Percentiles rank a stretch among this genome's conserved stretches.
These are phyloP conservation scores for Drosophila aff. DNA, from an alignment of 1,140 invertebrate species.

Conservation along the genomic window DNA sequence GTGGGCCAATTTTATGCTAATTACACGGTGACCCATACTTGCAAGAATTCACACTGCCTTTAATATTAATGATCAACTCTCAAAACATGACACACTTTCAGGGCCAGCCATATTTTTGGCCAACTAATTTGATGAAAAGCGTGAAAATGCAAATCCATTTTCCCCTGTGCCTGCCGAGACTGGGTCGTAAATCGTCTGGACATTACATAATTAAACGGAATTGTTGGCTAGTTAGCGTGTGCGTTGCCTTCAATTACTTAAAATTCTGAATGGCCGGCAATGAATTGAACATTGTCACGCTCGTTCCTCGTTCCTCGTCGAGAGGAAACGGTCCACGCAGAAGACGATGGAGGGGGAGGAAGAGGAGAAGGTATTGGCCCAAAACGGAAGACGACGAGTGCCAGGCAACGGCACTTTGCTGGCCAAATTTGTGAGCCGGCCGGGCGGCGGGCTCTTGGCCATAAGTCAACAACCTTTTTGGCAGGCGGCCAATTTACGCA, in stretches of 20 bases:
- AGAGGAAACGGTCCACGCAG: slow-evolving; percentile 63
- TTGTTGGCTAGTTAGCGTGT: slow-evolving; percentile 69
- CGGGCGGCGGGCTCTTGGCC: slow-evolving; percentile 41
- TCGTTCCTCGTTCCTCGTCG: slow-evolving; percentile 23
- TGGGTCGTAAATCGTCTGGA: slow-evolving; percentile 63
- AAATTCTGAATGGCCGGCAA: slow-evolving; percentile 77
- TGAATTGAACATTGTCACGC: slow-evolving; percentile 82
- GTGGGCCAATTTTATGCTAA: background rate
- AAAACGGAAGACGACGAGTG: slow-evolving; percentile 45
- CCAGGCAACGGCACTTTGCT: slow-evolving; percentile 64
- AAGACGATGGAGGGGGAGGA: background rate
- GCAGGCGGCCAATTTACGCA: slow-evolving; percentile 75
- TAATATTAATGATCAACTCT: slow-evolving; percentile 12
- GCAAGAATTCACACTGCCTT: slow-evolving; percentile 1
- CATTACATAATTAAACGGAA: slow-evolving; percentile 78
- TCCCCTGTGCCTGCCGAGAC: slow-evolving; percentile 21
- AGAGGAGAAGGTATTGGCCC: slow-evolving; percentile 9
- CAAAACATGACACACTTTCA: slow-evolving; percentile 17
- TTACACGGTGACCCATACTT: background rate
- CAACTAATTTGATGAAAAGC: slow-evolving; percentile 66
- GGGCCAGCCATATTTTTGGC: slow-evolving; percentile 12
- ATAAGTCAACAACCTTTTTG: slow-evolving; percentile 81
- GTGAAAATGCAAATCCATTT: slow-evolving; percentile 71
- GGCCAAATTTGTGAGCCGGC: slow-evolving; percentile 53
- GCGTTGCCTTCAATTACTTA: slow-evolving; percentile 76